Percentiles rank a stretch among this genome's conserved stretches.
Conservation (phyloP, 2,113 vertebrate genomes). For the Eclectus roratus region DNA sequence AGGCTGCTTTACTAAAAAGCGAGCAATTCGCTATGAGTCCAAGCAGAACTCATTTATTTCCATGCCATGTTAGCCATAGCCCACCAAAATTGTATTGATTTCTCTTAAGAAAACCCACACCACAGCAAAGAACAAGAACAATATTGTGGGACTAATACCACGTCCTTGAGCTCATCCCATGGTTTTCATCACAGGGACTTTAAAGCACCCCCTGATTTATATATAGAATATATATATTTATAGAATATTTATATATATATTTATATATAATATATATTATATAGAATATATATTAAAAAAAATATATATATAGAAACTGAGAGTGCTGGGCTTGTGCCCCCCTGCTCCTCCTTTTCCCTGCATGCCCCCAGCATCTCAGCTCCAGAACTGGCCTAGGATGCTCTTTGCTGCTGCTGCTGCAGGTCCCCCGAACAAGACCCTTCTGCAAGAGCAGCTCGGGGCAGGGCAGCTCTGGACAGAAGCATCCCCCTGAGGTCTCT, state of each 20-base stretch:
- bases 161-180: not conserved
- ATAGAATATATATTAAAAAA: no score
- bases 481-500: not conserved
- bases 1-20: not conserved
- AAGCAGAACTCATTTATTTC: not conserved
- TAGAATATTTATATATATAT: no score
- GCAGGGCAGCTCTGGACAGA: not conserved
- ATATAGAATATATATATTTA: not conserved
- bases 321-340: not conserved
- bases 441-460: fast-evolving
- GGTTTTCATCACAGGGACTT: not conserved
- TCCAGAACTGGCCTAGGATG: not conserved
- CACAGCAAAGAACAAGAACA: not conserved
- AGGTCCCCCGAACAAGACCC: not conserved
- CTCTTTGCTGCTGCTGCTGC: not conserved
- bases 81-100: not conserved
- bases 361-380: not conserved
- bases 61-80: not conserved
- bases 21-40: not conserved
- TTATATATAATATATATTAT: no score
- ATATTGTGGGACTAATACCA: not conserved
- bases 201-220: not conserved
- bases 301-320: not conserved
- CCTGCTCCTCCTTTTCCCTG: not conserved
- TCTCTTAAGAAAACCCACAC: not conserved